Evolutionary conservation across 2,797 vertebrate species (phyloP).

Genomic region (Pelobates cultripes): DNA sequence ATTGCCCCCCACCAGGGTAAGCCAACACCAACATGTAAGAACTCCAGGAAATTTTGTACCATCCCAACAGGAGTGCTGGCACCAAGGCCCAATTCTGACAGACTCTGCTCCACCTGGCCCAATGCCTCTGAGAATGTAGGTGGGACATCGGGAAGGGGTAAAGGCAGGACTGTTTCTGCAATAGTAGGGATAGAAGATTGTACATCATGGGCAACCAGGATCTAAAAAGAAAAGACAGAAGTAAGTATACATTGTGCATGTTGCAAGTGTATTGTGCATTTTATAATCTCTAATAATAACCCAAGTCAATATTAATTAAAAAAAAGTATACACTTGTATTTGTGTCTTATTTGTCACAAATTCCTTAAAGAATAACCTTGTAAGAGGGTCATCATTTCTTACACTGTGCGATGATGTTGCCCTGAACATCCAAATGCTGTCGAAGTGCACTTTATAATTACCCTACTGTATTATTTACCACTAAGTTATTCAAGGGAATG

Average conservation of each 20-base stretch:
- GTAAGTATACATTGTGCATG: not conserved
- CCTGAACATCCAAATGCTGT: too few relatives aligned
- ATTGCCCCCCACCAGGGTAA: conserved; percentile 93
- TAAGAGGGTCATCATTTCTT: too few relatives aligned
- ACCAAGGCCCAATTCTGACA: conserved; percentile 81
- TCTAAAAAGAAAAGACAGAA: not conserved
- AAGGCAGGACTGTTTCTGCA: conserved; percentile 40
- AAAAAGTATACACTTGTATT: too few relatives aligned
- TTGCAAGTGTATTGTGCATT: too few relatives aligned
- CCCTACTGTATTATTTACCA: too few relatives aligned
- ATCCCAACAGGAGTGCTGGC: conserved; percentile 82
- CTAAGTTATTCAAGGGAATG: too few relatives aligned
- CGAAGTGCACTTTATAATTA: too few relatives aligned
- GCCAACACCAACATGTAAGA: conserved; percentile 79
- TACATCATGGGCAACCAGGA: not conserved
- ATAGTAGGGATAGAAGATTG: not conserved
- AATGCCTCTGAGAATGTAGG: conserved; percentile 71
- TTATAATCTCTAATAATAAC: too few relatives aligned
- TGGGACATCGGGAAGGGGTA: conserved; percentile 56
- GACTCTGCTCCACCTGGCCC: conserved; percentile 70
- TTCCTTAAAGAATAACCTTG: too few relatives aligned
- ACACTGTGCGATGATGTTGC: too few relatives aligned
- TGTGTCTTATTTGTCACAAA: too few relatives aligned
- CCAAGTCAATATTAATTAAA: too few relatives aligned
- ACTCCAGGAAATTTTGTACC: conserved; percentile 83